Conservation (phyloP, 1,140 invertebrate species). For the Drosophila saltans region DNA sequence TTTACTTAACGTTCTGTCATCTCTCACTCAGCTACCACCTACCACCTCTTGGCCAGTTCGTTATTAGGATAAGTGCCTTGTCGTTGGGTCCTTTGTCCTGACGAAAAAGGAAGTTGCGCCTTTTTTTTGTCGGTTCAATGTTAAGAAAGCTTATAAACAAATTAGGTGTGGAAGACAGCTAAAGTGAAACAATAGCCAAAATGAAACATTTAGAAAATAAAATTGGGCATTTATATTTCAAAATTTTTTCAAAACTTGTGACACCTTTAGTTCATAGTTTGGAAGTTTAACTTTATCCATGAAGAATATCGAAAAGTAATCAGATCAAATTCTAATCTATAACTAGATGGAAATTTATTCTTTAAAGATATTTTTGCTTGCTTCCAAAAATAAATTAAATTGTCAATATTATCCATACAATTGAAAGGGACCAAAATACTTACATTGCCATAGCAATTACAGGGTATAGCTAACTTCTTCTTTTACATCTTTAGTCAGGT, state of each 20-base stretch:
- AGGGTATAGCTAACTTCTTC: background rate
- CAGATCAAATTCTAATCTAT: too few species aligned
- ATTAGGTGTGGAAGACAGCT: background rate
- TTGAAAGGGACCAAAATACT: background rate
- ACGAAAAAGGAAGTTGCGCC: constrained; percentile 3
- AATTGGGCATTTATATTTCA: background rate
- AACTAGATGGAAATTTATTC: too few species aligned
- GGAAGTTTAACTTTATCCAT: too few species aligned
- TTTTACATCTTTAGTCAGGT: background rate
- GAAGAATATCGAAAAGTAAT: too few species aligned
- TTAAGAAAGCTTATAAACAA: constrained; percentile 3
- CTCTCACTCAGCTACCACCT: constrained; percentile 25
- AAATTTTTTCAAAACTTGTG: too few species aligned
- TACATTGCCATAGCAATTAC: background rate
- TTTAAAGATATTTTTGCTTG: too few species aligned
- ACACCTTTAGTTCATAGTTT: too few species aligned
- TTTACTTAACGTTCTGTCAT: constrained; percentile 77
- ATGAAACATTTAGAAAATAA: background rate
- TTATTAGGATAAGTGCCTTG: constrained; percentile 78
- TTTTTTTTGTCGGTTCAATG: background rate
- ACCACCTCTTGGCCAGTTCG: constrained; percentile 22
- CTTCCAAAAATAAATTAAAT: too few species aligned
- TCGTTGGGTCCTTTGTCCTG: constrained; percentile 20
- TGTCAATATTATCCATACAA: too few species aligned
- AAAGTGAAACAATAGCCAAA: background rate